These are phyloP conservation scores for Phasianus colchicus DNA, from an alignment of 2,113 vertebrate species.

Conservation along the genomic window DNA sequence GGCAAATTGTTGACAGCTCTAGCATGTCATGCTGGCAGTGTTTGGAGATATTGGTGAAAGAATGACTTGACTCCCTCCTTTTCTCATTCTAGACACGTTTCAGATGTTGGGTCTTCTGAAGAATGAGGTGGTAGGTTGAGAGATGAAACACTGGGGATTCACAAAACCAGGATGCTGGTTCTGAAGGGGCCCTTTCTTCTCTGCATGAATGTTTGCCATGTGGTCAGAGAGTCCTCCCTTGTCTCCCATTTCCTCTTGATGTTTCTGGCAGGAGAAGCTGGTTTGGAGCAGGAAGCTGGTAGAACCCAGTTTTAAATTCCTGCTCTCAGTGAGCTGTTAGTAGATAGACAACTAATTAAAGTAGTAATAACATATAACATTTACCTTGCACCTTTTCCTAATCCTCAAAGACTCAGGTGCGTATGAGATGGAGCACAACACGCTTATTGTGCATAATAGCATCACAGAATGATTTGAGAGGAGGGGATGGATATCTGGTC, in stretches of 20 bases:
- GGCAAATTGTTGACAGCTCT: background rate
- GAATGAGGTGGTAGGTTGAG: background rate
- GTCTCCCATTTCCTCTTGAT: background rate
- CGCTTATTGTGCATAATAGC: background rate
- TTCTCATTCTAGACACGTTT: background rate
- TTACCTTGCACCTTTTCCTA: constrained; percentile 27
- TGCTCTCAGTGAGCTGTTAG: background rate
- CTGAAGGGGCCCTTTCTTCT: constrained; percentile 1
- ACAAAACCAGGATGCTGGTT: background rate
- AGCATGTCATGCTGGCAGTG: background rate
- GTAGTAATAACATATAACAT: constrained; percentile 2
- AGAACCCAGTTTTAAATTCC: background rate
- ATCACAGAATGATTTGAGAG: background rate
- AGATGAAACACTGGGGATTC: background rate
- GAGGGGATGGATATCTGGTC: background rate
- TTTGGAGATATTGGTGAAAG: background rate
- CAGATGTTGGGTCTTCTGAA: background rate
- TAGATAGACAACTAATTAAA: background rate
- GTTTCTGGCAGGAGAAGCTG: background rate
- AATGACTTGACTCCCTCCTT: background rate
- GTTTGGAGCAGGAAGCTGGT: background rate
- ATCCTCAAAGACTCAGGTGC: constrained; percentile 14
- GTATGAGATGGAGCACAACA: background rate
- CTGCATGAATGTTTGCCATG: background rate
- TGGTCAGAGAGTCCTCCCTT: background rate